A percentile compares a stretch with the other conserved stretches of the same genome.
Evolutionary conservation across 2,113 vertebrate genomes (phyloP).

Genomic region (Cyrtonyx montezumae): DNA sequence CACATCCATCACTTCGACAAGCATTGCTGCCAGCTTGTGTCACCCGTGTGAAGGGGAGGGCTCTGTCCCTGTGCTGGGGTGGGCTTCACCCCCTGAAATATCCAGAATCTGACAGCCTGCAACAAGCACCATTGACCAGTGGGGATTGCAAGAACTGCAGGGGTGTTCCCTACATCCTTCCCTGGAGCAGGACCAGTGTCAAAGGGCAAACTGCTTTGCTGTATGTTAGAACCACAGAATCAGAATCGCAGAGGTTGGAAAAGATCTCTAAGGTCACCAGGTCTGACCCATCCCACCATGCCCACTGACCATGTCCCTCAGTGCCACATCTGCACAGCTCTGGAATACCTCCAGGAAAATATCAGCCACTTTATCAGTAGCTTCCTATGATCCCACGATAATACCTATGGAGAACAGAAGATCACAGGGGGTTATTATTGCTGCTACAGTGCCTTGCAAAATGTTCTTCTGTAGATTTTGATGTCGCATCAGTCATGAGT

Average conservation of each 20-base stretch:
- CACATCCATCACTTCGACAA: not conserved
- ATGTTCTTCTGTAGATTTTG: not conserved
- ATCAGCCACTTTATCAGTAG: not conserved
- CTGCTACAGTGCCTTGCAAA: not conserved
- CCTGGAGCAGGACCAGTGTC: not conserved
- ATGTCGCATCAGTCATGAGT: not conserved
- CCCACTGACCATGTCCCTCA: too few relatives aligned
- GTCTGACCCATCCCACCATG: too few relatives aligned
- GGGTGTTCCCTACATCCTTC: not conserved
- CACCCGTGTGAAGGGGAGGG: accelerated
- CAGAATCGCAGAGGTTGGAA: too few relatives aligned
- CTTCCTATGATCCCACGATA: not conserved
- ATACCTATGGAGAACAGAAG: not conserved
- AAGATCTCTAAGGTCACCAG: too few relatives aligned
- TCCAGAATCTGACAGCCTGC: not conserved
- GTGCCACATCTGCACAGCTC: too few relatives aligned
- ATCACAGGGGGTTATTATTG: not conserved
- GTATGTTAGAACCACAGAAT: not conserved
- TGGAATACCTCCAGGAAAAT: not conserved
- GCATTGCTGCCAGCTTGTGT: accelerated
- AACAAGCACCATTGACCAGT: not conserved
- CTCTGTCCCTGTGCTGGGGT: not conserved
- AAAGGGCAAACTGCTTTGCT: not conserved
- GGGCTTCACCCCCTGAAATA: not conserved
- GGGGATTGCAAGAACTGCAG: not conserved